Base-by-base conservation (phyloP, 1,140 invertebrate genomes). In the Sycobia sp. region DNA sequence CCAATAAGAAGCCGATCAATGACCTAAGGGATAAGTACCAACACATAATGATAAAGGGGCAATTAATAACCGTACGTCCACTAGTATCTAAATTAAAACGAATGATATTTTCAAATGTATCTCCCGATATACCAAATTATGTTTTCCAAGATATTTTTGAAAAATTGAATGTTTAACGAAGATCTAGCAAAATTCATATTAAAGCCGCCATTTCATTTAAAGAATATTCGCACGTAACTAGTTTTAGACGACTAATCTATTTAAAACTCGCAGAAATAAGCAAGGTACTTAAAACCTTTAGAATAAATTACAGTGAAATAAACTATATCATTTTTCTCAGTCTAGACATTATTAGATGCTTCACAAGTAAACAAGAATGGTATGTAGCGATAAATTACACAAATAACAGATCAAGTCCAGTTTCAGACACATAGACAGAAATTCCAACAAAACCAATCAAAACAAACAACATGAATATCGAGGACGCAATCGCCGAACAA, bases 211-310 rank as follows among this genome's bases (percentile, higher is more conserved):
- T 41, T 16, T 13, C 39, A 41, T 10, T 10, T 13, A 4, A 41
- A 41, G 39, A 16, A 41, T 41, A 41, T n/a, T 41, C n/a, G 39
- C 39, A 41, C 39, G n/a, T 41, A 41, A 4, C 4, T 16, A 41
- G 39, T 16, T 41, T 10, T 10, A 10, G 39, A 41, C 4, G 39
- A 41, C 39, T 10, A 41, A n/a, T 41, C 9, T 41, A 41, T 41
- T 10, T 41, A 10, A 41, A 41, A 41, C 39, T n/a, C 9, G 39
- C 8, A 41, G 39, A 41, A 16, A 16, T 41, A 13, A 41, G n/a
- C n/a, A 41, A 41, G n/a, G n/a, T 41, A 13, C 39, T n/a, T n/a
- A n/a, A 41, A n/a, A 41, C n/a, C 9, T 41, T 41, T 41, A 41
- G n/a, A 41, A 41, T 41, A 41, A 13, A 41, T n/a, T 41, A 41